Percentiles rank a stretch among this genome's conserved stretches.
phyloP scores from a whole-genome alignment of 2,113 vertebrate species.

The Bagarius yarrelli region DNA sequence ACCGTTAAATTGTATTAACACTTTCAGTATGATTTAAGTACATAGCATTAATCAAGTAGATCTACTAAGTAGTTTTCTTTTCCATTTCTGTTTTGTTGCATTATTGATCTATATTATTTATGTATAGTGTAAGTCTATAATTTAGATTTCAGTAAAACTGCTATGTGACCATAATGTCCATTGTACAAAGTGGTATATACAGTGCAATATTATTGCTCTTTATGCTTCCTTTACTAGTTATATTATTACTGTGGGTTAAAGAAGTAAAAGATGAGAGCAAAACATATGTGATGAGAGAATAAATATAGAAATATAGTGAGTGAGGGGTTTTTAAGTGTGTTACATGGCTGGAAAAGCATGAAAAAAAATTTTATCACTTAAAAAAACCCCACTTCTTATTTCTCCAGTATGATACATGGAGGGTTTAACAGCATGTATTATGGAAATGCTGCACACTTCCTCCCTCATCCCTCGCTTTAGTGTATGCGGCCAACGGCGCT shows the following conservation, averaged over 20 bases:
- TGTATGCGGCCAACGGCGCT: conserved; percentile 70
- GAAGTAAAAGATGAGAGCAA: background rate
- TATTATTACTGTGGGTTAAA: background rate
- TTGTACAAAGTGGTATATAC: background rate
- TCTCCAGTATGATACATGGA: background rate
- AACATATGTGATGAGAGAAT: background rate
- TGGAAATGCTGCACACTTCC: conserved; percentile 45
- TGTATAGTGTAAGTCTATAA: background rate
- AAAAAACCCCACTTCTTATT: background rate
- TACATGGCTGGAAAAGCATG: too few relatives aligned
- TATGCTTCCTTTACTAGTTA: background rate
- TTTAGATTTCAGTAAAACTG: background rate
- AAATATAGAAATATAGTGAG: too few relatives aligned
- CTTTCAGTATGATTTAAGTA: background rate
- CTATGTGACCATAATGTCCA: background rate
- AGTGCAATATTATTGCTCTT: background rate
- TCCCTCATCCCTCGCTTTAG: conserved; percentile 67
- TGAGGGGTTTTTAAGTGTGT: too few relatives aligned
- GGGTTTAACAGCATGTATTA: conserved; percentile 24
- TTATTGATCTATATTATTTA: background rate
- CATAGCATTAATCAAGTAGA: background rate
- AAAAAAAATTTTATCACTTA: too few relatives aligned
- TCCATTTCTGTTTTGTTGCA: background rate
- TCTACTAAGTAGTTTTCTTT: too few relatives aligned
- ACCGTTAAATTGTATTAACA: background rate